Evolutionary conservation across 2,888 invertebrate species (phyloP).

Genomic region (Meganola albula): DNA sequence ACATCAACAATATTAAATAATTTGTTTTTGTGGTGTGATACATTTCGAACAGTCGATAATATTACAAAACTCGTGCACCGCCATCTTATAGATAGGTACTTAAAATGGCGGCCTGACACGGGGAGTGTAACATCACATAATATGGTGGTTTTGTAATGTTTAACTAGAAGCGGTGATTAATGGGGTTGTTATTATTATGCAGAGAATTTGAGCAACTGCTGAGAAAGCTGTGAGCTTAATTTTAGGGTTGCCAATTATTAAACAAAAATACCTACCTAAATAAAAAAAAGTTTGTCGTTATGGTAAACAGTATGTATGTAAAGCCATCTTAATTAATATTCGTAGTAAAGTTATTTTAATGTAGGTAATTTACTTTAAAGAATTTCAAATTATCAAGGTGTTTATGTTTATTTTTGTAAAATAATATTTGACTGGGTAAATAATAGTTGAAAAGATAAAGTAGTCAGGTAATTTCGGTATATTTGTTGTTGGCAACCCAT

Average conservation of each 20-base stretch:
- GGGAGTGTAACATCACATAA: slow-evolving; percentile 54
- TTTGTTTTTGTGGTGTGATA: slow-evolving; percentile 75
- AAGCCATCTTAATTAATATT: too few species aligned
- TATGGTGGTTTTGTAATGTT: slow-evolving; percentile 56
- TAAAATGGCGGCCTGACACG: slow-evolving; percentile 38
- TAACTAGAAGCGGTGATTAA: slow-evolving; percentile 65
- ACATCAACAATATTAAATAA: slow-evolving; percentile 86
- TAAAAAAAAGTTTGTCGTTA: too few species aligned
- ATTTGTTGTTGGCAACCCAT: slow-evolving; percentile 60
- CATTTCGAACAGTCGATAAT: slow-evolving; percentile 66
- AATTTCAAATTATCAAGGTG: too few species aligned
- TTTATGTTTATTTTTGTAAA: too few species aligned
- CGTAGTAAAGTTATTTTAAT: too few species aligned
- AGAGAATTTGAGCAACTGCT: slow-evolving; percentile 69
- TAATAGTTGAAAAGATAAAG: too few species aligned
- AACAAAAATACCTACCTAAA: too few species aligned
- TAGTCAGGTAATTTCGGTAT: too few species aligned
- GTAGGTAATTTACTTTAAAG: too few species aligned
- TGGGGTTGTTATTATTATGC: slow-evolving; percentile 42
- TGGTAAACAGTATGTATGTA: too few species aligned
- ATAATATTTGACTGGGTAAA: too few species aligned
- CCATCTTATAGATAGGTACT: slow-evolving; percentile 37
- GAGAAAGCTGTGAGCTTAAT: slow-evolving; percentile 72
- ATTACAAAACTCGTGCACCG: slow-evolving; percentile 47
- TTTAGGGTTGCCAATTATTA: slow-evolving; percentile 51